Evolutionary conservation across 2,797 vertebrate genomes (phyloP).

Genomic region (Poliocrania exsul): DNA sequence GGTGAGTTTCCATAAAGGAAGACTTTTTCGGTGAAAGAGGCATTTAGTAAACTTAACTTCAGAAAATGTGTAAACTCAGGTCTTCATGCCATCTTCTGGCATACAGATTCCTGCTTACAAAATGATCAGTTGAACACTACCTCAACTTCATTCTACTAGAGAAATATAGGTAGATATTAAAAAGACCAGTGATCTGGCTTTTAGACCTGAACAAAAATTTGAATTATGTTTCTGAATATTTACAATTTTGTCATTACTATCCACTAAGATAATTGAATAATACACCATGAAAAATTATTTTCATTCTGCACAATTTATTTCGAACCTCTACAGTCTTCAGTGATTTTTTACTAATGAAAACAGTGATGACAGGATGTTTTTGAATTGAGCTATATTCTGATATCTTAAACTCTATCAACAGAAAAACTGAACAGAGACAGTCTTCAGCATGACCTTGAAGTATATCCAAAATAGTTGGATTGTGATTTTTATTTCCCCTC

Average conservation of each 20-base stretch:
- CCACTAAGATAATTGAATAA: background rate
- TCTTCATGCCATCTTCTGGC: background rate
- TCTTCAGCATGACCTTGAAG: background rate
- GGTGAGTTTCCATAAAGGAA: background rate
- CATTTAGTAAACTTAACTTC: background rate
- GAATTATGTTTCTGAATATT: background rate
- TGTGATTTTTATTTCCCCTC: background rate
- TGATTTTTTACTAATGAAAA: background rate
- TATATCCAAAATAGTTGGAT: background rate
- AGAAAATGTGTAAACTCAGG: background rate
- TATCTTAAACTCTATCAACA: background rate
- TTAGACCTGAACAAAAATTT: background rate
- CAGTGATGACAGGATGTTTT: background rate
- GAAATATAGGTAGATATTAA: background rate
- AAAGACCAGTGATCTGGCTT: background rate
- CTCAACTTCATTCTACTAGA: background rate
- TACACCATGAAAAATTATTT: background rate
- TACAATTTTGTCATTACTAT: background rate
- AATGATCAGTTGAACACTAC: background rate
- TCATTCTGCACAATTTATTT: background rate
- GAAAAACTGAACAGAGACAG: background rate
- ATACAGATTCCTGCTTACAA: background rate
- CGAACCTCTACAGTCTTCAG: background rate
- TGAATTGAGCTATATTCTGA: background rate
- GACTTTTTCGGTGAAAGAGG: background rate